phyloP scores from a whole-genome alignment of 2,113 vertebrate species.

The Colaptes auratus region DNA sequence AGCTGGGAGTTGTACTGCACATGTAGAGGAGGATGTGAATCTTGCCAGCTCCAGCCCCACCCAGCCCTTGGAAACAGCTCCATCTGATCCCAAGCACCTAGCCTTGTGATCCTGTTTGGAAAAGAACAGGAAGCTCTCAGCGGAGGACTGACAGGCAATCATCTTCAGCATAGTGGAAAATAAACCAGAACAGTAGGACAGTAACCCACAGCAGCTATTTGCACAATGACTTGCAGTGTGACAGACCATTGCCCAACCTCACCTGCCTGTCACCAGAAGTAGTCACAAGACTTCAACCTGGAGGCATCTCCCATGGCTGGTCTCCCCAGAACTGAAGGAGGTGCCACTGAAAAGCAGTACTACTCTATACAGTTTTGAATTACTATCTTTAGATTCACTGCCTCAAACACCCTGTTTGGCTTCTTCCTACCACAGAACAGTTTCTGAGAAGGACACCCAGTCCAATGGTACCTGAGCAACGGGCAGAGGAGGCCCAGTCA shows the following conservation, averaged over 20 bases:
- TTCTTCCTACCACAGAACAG: background rate
- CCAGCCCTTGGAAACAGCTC: background rate
- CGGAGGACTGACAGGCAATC: background rate
- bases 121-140: background rate
- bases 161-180: background rate
- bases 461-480: background rate
- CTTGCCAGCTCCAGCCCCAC: background rate
- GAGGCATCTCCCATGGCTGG: background rate
- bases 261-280: fast-evolving
- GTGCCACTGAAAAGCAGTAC: background rate
- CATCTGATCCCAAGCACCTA: background rate
- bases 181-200: background rate
- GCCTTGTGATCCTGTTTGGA: background rate
- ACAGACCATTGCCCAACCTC: background rate
- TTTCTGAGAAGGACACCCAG: background rate
- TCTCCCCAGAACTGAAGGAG: background rate
- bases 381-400: background rate
- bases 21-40: background rate
- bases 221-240: background rate
- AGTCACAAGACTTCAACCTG: background rate
- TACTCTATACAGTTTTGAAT: background rate
- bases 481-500: background rate
- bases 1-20: background rate
- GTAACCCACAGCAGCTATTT: background rate
- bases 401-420: fast-evolving